Conservation (phyloP, 2,113 vertebrate genomes). For the Percopsis transmontana region DNA sequence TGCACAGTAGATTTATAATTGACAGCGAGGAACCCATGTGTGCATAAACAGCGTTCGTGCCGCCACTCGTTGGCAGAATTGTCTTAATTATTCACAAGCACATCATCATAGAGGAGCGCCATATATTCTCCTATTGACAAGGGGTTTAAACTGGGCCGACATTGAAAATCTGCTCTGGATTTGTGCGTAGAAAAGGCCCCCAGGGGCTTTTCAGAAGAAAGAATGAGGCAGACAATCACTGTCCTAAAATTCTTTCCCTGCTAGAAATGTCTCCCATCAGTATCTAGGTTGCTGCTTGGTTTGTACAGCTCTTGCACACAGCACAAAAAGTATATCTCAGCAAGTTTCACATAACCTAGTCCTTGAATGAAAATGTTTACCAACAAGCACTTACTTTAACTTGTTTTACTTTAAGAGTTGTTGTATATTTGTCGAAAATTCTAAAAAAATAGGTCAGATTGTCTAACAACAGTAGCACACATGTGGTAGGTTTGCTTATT, state of each 20-base stretch:
- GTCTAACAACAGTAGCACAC: too few relatives aligned
- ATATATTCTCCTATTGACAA: conserved; percentile 29
- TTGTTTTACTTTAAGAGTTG: too few relatives aligned
- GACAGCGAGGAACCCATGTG: conserved; percentile 45
- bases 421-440: too few relatives aligned
- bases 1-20: conserved; percentile 38
- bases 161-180: conserved; percentile 33
- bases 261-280: background rate
- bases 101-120: conserved; percentile 35
- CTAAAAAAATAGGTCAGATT: too few relatives aligned
- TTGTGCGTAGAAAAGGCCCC: conserved; percentile 16
- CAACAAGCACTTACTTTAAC: too few relatives aligned
- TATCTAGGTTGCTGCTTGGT: too few relatives aligned
- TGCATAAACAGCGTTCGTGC: conserved; percentile 45
- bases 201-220: background rate
- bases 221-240: conserved; percentile 7
- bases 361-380: too few relatives aligned
- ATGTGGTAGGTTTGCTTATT: too few relatives aligned
- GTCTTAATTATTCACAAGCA: conserved; percentile 59
- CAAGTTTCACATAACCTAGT: too few relatives aligned
- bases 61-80: conserved; percentile 40
- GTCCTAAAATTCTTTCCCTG: conserved; percentile 13
- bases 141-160: conserved; percentile 40
- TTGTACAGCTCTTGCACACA: too few relatives aligned
- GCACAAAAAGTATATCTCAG: too few relatives aligned